phyloP scores from a whole-genome alignment of 1,140 invertebrate species.

The Bombus fervidus region DNA sequence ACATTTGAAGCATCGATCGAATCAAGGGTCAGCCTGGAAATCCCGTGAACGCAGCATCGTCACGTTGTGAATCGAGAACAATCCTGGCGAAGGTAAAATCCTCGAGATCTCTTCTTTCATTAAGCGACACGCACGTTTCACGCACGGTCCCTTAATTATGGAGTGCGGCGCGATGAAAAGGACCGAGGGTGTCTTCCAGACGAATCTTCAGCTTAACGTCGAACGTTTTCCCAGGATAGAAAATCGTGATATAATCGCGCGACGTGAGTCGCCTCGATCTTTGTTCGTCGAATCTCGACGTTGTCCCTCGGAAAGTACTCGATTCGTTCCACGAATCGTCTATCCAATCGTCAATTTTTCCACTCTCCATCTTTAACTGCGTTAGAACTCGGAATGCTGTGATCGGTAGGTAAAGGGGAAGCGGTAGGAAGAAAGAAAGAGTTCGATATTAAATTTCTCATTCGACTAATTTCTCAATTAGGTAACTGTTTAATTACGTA shows the following conservation, averaged over 20 bases:
- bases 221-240: constrained; percentile 13
- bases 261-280: constrained; percentile 1
- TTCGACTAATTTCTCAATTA: background rate
- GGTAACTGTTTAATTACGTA: no score
- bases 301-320: no score
- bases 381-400: no score
- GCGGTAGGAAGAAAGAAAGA: background rate
- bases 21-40: background rate
- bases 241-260: constrained; percentile 13
- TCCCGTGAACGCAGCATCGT: background rate
- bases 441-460: background rate
- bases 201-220: background rate
- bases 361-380: background rate
- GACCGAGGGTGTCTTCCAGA: background rate
- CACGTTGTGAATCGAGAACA: constrained; percentile 47
- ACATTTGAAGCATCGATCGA: background rate
- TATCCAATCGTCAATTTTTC: no score
- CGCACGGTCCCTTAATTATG: constrained; percentile 59
- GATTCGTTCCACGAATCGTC: background rate
- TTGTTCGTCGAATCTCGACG: background rate
- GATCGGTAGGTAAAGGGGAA: background rate
- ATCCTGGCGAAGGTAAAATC: constrained; percentile 46
- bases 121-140: constrained; percentile 56
- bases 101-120: constrained; percentile 55
- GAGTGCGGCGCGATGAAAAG: constrained; percentile 27